Conservation (phyloP, 2,888 invertebrate species). For the Chymomyza fuscimana region DNA sequence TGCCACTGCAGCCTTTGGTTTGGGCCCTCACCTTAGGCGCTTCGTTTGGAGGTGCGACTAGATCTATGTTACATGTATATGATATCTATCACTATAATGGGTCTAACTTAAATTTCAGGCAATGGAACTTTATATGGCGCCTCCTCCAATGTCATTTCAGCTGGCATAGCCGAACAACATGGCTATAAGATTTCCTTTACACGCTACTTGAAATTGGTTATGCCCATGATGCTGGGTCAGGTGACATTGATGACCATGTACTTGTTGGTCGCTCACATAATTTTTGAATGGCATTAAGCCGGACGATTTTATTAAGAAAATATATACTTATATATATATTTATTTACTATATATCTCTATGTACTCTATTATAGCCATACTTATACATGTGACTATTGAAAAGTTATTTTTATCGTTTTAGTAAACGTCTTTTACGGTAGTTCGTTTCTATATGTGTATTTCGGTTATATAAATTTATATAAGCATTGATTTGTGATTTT, state of each 20-base stretch:
- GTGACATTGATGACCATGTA: conserved; percentile 85
- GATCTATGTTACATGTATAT: background rate
- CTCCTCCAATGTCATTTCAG: conserved; percentile 94
- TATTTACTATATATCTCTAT: conserved; percentile 1
- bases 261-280: conserved; percentile 85
- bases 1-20: conserved; percentile 90
- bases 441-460: background rate
- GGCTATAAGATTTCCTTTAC: conserved; percentile 92
- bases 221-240: conserved; percentile 90
- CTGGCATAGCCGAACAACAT: conserved; percentile 94
- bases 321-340: background rate
- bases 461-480: background rate
- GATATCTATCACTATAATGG: background rate
- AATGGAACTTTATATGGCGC: conserved; percentile 95
- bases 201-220: conserved; percentile 91
- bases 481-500: conserved; percentile 24
- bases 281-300: conserved; percentile 79
- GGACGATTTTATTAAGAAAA: background rate
- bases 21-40: conserved; percentile 94
- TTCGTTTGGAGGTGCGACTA: conserved; percentile 87
- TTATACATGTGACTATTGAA: background rate
- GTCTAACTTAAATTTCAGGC: conserved; percentile 80
- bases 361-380: background rate
- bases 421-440: background rate
- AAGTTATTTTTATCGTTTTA: background rate